Base-by-base conservation (phyloP, 2,888 invertebrate genomes). In the Xestia xanthographa region DNA sequence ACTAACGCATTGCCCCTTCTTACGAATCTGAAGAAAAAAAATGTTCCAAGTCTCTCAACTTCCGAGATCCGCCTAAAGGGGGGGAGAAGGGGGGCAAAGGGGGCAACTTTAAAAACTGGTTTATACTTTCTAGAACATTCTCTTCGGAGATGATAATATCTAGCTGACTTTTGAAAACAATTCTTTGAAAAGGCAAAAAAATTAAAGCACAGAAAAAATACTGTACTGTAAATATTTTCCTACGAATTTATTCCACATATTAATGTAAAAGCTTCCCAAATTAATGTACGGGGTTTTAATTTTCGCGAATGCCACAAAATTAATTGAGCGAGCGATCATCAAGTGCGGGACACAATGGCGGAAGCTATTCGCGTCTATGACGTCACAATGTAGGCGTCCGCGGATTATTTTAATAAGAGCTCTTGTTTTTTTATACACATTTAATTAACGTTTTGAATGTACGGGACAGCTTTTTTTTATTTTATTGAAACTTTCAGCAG, bases 321-420 rank as follows among this genome's bases (percentile, higher is more conserved):
- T 84, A 65, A 84, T 66, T 68, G 67, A 60, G 71, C 71, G 66
- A 53, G 60, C 45, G 48, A 48, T 75, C 60, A 72, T 82, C 67
- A 68, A 84, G 76, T 80, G 80, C 56, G 60, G 60, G 12, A 2
- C 20, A 81, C 60, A 84, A 84, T 71, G 48, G 75, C 81, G 50
- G n/a, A 34, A 20, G 53, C 34, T 60, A 80, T 80, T 38, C 58
- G 65, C n/a, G 66, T 38, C n/a, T 53, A 81, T 65, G 58, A 84
- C 81, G 85, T 75, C 81, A 80, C 38, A 50, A 50, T 66, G 11
- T 56, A 58, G 4, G 56, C 29, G 38, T 34, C 56, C 41, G 65
- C 56, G 66, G 84, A 67, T 74, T 50, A 41, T 67, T 62, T 70
- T 45, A 67, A 74, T 45, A 66, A 1, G n/a, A 43, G 43, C 14